phyloP scores from a whole-genome alignment of 2,888 invertebrate genomes.

The Spodoptera picta region DNA sequence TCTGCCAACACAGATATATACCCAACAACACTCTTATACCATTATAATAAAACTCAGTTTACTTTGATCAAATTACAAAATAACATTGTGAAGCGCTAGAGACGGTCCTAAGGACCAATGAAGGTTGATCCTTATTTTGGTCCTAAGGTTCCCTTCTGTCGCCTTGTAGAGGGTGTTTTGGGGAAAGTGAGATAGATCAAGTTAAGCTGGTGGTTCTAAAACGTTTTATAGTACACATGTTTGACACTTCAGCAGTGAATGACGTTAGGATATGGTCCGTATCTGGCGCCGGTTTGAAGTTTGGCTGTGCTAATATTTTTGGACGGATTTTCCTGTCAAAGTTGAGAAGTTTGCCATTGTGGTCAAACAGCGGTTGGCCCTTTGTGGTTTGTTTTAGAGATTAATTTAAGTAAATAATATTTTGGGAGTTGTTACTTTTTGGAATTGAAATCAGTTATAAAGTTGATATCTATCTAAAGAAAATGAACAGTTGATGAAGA shows the following conservation, averaged over 20 bases:
- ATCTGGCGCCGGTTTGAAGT: constrained; percentile 55
- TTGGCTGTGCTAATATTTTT: constrained; percentile 42
- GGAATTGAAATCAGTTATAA: too few relatives aligned
- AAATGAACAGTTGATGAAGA: too few relatives aligned
- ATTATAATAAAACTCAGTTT: constrained; percentile 58
- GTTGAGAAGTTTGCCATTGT: constrained; percentile 1
- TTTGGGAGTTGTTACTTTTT: neutral
- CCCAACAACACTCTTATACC: constrained; percentile 33
- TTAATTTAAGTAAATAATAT: too few relatives aligned
- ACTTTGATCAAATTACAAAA: constrained; percentile 35
- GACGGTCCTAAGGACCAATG: constrained; percentile 57
- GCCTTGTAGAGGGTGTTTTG: constrained; percentile 37
- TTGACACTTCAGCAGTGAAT: constrained; percentile 67
- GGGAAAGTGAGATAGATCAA: constrained; percentile 49
- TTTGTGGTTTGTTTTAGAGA: constrained; percentile 6
- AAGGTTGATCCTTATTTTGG: constrained; percentile 53
- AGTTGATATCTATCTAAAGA: too few relatives aligned
- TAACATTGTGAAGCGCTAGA: constrained; percentile 56
- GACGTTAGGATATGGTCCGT: constrained; percentile 70
- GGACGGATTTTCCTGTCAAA: constrained; percentile 10
- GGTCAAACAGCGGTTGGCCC: constrained; percentile 1
- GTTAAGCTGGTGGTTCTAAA: constrained; percentile 58
- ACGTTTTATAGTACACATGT: constrained; percentile 65
- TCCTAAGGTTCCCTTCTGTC: constrained; percentile 42
- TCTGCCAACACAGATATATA: constrained; percentile 45